These are phyloP conservation scores for Colletes gigas DNA, from an alignment of 1,140 invertebrate genomes.

Conservation along the genomic window DNA sequence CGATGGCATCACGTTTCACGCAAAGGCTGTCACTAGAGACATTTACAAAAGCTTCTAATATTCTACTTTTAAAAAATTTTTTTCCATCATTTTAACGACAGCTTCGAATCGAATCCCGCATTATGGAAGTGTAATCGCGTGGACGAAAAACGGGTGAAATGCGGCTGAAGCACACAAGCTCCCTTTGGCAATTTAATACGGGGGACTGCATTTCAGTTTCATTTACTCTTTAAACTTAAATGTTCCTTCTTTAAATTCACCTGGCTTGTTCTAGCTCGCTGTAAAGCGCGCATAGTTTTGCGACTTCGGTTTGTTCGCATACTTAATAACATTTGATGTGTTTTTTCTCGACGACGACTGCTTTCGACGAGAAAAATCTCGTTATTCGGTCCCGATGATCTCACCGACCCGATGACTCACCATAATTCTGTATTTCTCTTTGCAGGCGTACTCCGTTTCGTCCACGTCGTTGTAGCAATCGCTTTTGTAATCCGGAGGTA, in stretches of 20 bases:
- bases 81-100: too few relatives aligned
- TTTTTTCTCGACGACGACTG: not conserved
- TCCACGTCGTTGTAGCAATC: constrained; percentile 92
- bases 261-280: not conserved
- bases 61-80: too few relatives aligned
- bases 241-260: not conserved
- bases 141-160: constrained; percentile 12
- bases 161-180: constrained; percentile 37
- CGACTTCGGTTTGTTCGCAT: too few relatives aligned
- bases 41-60: too few relatives aligned
- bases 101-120: not conserved
- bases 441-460: constrained; percentile 90
- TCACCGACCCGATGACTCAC: constrained; percentile 79
- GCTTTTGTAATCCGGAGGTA: constrained; percentile 89
- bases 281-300: too few relatives aligned
- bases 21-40: too few relatives aligned
- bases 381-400: not conserved
- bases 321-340: too few relatives aligned
- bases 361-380: constrained; percentile 29
- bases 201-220: not conserved
- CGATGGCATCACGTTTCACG: too few relatives aligned
- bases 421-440: constrained; percentile 92
- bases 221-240: not conserved
- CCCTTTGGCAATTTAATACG: not conserved
- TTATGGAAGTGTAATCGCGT: constrained; percentile 7